These are phyloP conservation scores for Tragelaphus strepsiceros DNA, from an alignment of 2,113 vertebrate genomes.

Conservation along the genomic window DNA sequence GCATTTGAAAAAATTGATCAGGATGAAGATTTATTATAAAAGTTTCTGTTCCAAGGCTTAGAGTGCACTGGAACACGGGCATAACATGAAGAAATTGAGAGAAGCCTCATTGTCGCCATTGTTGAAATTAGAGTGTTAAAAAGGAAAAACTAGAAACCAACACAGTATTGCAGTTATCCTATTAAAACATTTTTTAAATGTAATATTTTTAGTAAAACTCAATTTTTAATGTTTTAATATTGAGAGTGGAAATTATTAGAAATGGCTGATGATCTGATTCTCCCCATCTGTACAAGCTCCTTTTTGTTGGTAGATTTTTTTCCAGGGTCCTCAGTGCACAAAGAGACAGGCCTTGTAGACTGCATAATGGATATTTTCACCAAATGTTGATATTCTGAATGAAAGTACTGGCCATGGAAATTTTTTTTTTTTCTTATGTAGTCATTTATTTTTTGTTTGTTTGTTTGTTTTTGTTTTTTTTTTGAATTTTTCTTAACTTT, in stretches of 20 bases:
- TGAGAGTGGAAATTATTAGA: neutral
- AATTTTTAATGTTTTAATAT: neutral
- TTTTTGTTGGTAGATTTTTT: neutral
- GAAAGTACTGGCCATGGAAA: neutral
- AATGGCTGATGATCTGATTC: neutral
- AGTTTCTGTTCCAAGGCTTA: neutral
- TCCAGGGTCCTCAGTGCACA: neutral
- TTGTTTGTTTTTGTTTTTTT: no score
- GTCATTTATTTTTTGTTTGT: no score
- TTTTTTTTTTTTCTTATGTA: no score
- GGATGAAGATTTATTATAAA: neutral
- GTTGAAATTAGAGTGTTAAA: neutral
- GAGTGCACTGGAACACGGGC: neutral
- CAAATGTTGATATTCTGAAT: neutral
- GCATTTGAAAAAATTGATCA: neutral
- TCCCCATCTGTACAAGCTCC: neutral
- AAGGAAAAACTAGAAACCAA: neutral
- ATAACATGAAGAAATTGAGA: neutral
- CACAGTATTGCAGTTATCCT: neutral
- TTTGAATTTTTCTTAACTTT: no score
- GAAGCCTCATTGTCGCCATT: accelerated
- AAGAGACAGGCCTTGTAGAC: neutral
- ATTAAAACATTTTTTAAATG: neutral
- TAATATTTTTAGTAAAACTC: neutral
- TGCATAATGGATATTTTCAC: neutral